Conservation (phyloP, 2,888 invertebrate genomes). For the Agrypnus murinus region DNA sequence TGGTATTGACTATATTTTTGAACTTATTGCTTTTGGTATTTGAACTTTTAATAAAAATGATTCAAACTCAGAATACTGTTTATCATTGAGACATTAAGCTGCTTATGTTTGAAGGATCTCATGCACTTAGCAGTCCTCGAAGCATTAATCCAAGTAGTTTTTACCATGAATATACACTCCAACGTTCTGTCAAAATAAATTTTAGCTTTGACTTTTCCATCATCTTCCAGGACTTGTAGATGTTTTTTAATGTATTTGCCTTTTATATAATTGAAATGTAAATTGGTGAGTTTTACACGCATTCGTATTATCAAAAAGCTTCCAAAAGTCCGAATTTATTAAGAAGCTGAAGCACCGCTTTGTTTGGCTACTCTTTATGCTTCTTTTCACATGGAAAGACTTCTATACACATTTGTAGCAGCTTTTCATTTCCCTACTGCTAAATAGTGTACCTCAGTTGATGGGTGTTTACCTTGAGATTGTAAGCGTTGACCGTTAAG, state of each 20-base stretch:
- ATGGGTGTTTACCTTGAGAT: constrained; percentile 87
- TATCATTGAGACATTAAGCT: constrained; percentile 77
- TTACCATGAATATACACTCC: constrained; percentile 95
- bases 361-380: constrained; percentile 75
- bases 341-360: constrained; percentile 81
- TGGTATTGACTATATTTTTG: constrained; percentile 86
- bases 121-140: constrained; percentile 89
- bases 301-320: constrained; percentile 90
- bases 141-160: constrained; percentile 93
- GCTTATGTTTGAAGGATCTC: constrained; percentile 79
- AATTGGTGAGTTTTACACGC: constrained; percentile 94
- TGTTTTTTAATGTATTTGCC: constrained; percentile 77
- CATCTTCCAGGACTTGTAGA: constrained; percentile 94
- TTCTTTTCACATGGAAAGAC: constrained; percentile 70
- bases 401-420: constrained; percentile 71
- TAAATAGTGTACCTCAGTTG: constrained; percentile 95
- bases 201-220: constrained; percentile 92
- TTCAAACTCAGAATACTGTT: constrained; percentile 85
- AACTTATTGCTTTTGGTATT: constrained; percentile 91
- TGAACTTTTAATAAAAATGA: constrained; percentile 93
- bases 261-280: constrained; percentile 88
- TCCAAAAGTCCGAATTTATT: constrained; percentile 91
- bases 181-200: constrained; percentile 90
- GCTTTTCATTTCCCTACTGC: constrained; percentile 78
- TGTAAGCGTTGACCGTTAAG: constrained; percentile 94